Conservation (phyloP, 2,888 invertebrate genomes). For the Drosophila lacicola region DNA sequence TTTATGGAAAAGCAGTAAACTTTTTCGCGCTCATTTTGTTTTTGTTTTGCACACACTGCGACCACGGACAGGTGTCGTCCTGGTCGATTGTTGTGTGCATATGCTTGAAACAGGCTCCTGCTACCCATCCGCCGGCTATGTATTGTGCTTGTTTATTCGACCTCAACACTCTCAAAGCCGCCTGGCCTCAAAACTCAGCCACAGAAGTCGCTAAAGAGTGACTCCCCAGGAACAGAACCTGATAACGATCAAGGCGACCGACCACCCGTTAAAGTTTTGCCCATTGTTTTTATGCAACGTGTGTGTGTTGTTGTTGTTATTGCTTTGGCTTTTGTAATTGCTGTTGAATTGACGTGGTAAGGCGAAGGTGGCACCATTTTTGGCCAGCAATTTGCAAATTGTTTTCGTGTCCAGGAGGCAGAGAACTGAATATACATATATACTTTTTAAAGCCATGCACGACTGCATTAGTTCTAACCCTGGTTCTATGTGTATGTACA, state of each 20-base stretch:
- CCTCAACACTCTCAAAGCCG: slow-evolving; percentile 68
- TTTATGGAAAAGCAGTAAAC: slow-evolving; percentile 73
- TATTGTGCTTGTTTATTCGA: slow-evolving; percentile 73
- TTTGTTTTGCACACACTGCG: slow-evolving; percentile 42
- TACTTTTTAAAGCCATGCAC: slow-evolving; percentile 28
- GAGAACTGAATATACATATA: slow-evolving; percentile 43
- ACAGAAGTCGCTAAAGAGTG: slow-evolving; percentile 71
- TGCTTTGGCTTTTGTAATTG: slow-evolving; percentile 69
- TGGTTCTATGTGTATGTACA: slow-evolving; percentile 27
- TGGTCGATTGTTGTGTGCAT: slow-evolving; percentile 47
- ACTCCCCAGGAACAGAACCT: slow-evolving; percentile 44
- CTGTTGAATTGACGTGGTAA: slow-evolving; percentile 66
- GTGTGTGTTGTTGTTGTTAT: slow-evolving; percentile 26
- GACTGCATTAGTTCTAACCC: slow-evolving; percentile 42
- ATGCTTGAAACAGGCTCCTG: slow-evolving; percentile 25
- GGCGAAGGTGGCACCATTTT: slow-evolving; percentile 69
- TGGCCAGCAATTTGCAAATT: slow-evolving; percentile 77
- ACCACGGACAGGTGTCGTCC: slow-evolving; percentile 59
- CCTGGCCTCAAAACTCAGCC: slow-evolving; percentile 70
- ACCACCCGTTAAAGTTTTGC: slow-evolving; percentile 74
- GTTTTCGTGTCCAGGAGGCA: slow-evolving; percentile 57
- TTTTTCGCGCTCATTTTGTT: slow-evolving; percentile 53
- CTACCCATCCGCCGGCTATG: slow-evolving; percentile 1
- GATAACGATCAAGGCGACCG: slow-evolving; percentile 77
- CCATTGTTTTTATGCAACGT: slow-evolving; percentile 69